phyloP scores from a whole-genome alignment of 2,797 vertebrate genomes.

The Malurus leucopterus region DNA sequence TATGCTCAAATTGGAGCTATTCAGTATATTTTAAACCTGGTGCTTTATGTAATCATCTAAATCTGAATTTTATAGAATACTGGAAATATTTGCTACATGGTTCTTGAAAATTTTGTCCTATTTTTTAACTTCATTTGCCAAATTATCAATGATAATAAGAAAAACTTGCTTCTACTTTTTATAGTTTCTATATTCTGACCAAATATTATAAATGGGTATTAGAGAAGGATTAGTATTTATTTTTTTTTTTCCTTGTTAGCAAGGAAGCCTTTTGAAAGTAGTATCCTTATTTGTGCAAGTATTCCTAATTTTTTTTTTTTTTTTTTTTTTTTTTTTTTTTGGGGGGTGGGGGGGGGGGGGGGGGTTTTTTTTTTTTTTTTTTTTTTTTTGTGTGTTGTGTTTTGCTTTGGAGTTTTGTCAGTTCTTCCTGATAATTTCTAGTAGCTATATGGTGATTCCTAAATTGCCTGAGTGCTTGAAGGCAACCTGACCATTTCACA shows the following conservation, averaged over 20 bases:
- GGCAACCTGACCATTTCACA: not conserved
- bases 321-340: not conserved
- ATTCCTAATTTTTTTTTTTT: not conserved
- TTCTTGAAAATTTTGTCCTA: not conserved
- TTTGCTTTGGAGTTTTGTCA: too few relatives aligned
- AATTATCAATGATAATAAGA: not conserved
- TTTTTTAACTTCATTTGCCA: not conserved
- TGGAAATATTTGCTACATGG: not conserved
- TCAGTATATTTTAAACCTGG: not conserved
- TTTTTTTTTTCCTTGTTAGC: not conserved
- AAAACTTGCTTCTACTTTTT: not conserved
- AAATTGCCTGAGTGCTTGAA: not conserved
- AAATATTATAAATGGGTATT: not conserved
- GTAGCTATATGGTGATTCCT: not conserved
- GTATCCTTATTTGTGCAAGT: not conserved
- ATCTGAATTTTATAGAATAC: not conserved
- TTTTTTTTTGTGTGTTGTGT: too few relatives aligned
- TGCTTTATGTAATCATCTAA: not conserved
- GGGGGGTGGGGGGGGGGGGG: accelerated
- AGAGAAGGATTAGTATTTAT: not conserved
- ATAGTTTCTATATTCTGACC: not conserved
- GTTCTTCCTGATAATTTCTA: not conserved
- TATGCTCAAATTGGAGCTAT: not conserved
- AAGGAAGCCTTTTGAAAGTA: not conserved
- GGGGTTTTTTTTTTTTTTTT: too few relatives aligned